Base-by-base conservation (phyloP, 2,113 vertebrate genomes). In the Sisor rabdophorus region DNA sequence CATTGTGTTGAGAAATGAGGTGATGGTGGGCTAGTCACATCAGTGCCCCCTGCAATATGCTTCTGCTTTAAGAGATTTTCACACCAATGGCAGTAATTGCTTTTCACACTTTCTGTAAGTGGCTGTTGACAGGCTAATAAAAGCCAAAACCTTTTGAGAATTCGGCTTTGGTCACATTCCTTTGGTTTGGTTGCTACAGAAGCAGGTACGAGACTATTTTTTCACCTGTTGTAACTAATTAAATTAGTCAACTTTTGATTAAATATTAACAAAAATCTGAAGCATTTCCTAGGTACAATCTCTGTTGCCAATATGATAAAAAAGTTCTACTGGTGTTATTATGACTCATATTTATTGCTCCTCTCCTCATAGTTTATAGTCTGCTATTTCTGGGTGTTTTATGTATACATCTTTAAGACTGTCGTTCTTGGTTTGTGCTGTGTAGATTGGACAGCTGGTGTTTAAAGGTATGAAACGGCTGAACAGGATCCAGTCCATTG, bases 401-500 rank as follows among this genome's bases (percentile, higher is more conserved):
- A 17, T 68, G 20, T 61, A 0, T 58, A 8, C 60, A 56, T 26
- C 30, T 80, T 58, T 32, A 30, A 44, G 26, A 24, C 53, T 67
- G 20, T 3, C 36, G 6, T 44, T 56, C n/a, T 47, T 16, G 19
- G 9, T 56, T 79, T 17, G 44, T 24, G 73, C 50, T 71, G 17
- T 71, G 17, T 85, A 99, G 97, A 90, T 99, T 71, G 97, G 94
- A 10, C 95, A 99, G 82, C 89, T 98, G 84, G 97, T 94, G 81
- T 98, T 98, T 85, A 95, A 96, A 89, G 96, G 97, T 70, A 93
- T 96, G 93, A 95, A 92, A 83, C 89, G 88, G 77, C 92, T 99
- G 64, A 99, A 98, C 82, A 88, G 96, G 81, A 98, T 99, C 83
- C 97, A 99, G 78, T 98, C 97, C 3, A 91, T 98, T 74, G 97